Evolutionary conservation across 1,140 invertebrate genomes (phyloP).

Genomic region (Drosophila aff.): DNA sequence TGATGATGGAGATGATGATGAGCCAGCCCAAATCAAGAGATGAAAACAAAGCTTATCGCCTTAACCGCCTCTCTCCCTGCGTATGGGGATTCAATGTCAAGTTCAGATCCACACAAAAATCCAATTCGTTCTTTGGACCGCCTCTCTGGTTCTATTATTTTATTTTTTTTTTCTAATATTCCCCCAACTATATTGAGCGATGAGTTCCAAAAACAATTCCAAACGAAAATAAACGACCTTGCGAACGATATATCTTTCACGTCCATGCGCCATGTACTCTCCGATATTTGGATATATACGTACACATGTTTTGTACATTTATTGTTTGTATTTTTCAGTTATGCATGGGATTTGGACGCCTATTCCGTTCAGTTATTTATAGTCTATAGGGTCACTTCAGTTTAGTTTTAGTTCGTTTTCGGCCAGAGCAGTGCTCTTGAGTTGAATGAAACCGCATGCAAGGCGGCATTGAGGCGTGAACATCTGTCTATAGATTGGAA

Average conservation of each 20-base stretch:
- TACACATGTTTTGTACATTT: constrained; percentile 18
- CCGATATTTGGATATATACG: constrained; percentile 19
- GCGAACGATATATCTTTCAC: constrained; percentile 40
- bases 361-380: constrained; percentile 63
- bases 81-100: constrained; percentile 72
- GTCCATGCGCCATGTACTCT: constrained; percentile 43
- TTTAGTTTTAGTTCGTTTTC: constrained; percentile 46
- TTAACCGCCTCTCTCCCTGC: constrained; percentile 11
- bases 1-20: background rate
- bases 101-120: constrained; percentile 60
- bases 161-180: background rate
- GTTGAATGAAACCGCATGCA: constrained; percentile 73
- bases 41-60: constrained; percentile 40
- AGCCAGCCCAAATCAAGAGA: constrained; percentile 4
- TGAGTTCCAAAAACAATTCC: constrained; percentile 33
- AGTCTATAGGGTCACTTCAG: constrained; percentile 51
- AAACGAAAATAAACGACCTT: constrained; percentile 77
- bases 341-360: constrained; percentile 55
- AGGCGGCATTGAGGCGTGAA: constrained; percentile 52
- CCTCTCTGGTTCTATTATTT: background rate
- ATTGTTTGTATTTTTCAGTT: constrained; percentile 46
- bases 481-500: constrained; percentile 14
- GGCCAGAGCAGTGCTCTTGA: constrained; percentile 43
- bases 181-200: background rate
- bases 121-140: constrained; percentile 40